Conservation (phyloP, 2,888 invertebrate genomes). For the Drosophila infuscata region DNA sequence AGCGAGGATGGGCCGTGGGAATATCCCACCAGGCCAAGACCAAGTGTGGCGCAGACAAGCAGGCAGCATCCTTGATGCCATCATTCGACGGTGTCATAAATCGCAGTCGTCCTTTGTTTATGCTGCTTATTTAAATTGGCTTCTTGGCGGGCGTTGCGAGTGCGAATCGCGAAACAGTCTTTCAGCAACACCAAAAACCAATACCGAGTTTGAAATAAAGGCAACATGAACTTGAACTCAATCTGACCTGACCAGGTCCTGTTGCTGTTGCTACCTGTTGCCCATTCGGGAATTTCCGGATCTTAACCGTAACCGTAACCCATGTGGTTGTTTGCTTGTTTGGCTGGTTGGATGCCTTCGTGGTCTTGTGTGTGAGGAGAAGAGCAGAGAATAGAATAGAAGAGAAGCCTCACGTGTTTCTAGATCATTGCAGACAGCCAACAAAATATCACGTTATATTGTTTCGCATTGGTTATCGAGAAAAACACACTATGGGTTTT, state of each 20-base stretch:
- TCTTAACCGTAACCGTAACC: conserved; percentile 59
- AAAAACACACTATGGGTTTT: conserved; percentile 55
- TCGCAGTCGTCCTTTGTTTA: conserved; percentile 70
- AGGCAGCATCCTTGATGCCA: conserved; percentile 9
- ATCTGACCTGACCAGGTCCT: conserved; percentile 14
- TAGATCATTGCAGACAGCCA: neutral
- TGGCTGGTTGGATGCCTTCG: conserved; percentile 33
- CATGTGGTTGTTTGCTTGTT: conserved; percentile 53
- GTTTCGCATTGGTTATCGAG: conserved; percentile 46
- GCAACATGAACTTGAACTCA: conserved; percentile 4
- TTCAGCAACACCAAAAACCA: conserved; percentile 1
- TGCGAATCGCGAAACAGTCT: conserved; percentile 11
- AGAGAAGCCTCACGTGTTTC: neutral
- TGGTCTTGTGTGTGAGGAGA: neutral
- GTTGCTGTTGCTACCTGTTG: conserved; percentile 44
- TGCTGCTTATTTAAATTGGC: conserved; percentile 82
- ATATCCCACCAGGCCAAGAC: conserved; percentile 63
- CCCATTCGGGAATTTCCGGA: conserved; percentile 63
- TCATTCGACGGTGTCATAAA: conserved; percentile 54
- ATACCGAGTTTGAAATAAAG: neutral
- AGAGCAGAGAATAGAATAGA: neutral
- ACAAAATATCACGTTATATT: conserved; percentile 48
- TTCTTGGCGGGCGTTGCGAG: conserved; percentile 75
- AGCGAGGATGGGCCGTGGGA: conserved; percentile 62
- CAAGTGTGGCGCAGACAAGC: conserved; percentile 3